These are phyloP conservation scores for Cyprinodon diabolis DNA, from an alignment of 2,797 vertebrate species.

Conservation along the genomic window DNA sequence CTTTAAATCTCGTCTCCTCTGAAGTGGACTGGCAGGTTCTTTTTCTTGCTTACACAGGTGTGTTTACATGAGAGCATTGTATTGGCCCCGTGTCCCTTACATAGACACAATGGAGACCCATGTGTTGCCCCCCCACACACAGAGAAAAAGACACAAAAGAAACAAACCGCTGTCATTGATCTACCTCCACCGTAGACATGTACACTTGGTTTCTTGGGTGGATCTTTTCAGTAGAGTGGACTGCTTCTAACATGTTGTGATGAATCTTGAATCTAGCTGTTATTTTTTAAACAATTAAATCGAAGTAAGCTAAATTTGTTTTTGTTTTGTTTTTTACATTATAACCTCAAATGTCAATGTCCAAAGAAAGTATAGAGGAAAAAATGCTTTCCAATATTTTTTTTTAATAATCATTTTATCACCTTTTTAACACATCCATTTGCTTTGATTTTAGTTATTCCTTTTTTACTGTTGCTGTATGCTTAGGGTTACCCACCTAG, in stretches of 20 bases:
- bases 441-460: background rate
- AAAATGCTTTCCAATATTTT: too few relatives aligned
- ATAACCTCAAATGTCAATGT: background rate
- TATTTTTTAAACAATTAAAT: too few relatives aligned
- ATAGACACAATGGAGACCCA: conserved; percentile 29
- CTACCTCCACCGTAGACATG: background rate
- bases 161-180: conserved; percentile 11
- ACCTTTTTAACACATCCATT: background rate
- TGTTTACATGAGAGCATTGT: conserved; percentile 31
- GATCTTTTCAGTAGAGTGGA: background rate
- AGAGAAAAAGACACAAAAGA: conserved; percentile 14
- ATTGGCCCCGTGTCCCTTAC: conserved; percentile 13
- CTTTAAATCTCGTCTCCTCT: background rate
- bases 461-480: background rate
- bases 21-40: conserved; percentile 5
- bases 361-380: background rate
- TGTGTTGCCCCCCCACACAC: conserved; percentile 19
- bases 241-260: background rate
- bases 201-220: background rate
- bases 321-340: background rate
- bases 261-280: background rate
- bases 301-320: background rate
- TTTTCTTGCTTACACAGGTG: conserved; percentile 6
- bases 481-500: too few relatives aligned
- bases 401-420: too few relatives aligned